Base-by-base conservation (phyloP, 2,888 invertebrate genomes). In the Campopleginae sp. region DNA sequence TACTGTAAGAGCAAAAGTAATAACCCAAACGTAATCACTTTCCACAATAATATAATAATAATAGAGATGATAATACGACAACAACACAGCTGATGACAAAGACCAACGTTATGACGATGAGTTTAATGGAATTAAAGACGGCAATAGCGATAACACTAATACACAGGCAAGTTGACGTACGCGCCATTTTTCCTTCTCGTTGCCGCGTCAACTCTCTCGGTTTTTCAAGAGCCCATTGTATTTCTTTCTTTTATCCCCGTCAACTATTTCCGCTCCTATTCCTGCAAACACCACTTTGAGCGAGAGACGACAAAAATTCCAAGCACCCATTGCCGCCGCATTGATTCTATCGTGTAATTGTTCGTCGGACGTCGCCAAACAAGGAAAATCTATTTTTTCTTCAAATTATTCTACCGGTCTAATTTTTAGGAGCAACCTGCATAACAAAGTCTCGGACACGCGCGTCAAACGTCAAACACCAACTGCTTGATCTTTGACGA, bases 1-100 rank as follows among this genome's bases (percentile, higher is more conserved):
- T 68, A 68, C 68, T 68, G 68, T 68, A 68, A 68, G 14, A 27
- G 7, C 46, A 68, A 46, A 27, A 27, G 42, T 68, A n/a, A n/a
- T 19, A 4, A 27, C 27, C 14, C 0, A 58, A 58, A 27, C 58
- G 27, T 27, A 58, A 58, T 14, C 23, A 58, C 14, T 58, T 58
- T 23, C 27, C 27, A 58, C 27, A 27, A 58, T 27, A 27, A 58
- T 23, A 44, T 68, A n/a, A 46, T 46, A 46, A 68, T 27, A 19
- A 68, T 68, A 46, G 46, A 27, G 17, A 68, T 68, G 10, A 58
- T 58, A 14, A 58, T 38, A 10, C 58, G 58, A 58, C 27, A 58
- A 58, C 14, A 27, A 58, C 27, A 23, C 27, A 5, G 58, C 31
- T 31, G 10, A 44, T 44, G 31, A 46, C 27, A 17, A 68, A 17